Evolutionary conservation across 1,140 invertebrate species (phyloP).

Genomic region (Doryteuthis pealeii): DNA sequence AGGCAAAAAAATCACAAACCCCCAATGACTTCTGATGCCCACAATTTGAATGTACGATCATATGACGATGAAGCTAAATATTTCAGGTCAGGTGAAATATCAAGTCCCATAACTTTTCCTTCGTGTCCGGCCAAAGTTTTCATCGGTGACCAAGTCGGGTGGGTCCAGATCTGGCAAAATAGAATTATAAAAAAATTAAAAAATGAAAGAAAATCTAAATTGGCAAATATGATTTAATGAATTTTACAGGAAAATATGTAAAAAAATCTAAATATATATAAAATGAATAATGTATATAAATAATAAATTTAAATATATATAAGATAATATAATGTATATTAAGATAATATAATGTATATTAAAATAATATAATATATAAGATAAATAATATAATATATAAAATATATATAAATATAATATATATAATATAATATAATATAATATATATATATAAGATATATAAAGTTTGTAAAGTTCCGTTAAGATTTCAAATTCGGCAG

Average conservation of each 20-base stretch:
- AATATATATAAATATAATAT: no score
- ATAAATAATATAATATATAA: no score
- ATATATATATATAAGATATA: no score
- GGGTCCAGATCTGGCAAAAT: constrained; percentile 78
- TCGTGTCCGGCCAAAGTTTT: constrained; percentile 93
- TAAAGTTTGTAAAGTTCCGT: no score
- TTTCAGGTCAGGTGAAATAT: constrained; percentile 80
- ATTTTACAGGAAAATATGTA: background rate
- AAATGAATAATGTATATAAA: no score
- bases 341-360: no score
- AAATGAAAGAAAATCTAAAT: background rate
- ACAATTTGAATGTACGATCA: constrained; percentile 97
- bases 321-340: no score
- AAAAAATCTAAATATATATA: no score
- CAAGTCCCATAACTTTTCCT: constrained; percentile 90
- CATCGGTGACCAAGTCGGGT: constrained; percentile 93
- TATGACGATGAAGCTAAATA: constrained; percentile 92
- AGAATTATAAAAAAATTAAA: constrained; percentile 19
- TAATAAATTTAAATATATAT: no score
- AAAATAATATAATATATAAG: no score
- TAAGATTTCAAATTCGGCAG: no score
- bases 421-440: no score
- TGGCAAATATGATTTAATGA: background rate
- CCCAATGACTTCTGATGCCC: constrained; percentile 72
- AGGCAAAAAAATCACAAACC: constrained; percentile 45